A percentile compares a stretch with the other conserved stretches of the same genome.
These are phyloP conservation scores for Neoitamus cyanurus DNA, from an alignment of 2,888 invertebrate genomes.

Conservation along the genomic window DNA sequence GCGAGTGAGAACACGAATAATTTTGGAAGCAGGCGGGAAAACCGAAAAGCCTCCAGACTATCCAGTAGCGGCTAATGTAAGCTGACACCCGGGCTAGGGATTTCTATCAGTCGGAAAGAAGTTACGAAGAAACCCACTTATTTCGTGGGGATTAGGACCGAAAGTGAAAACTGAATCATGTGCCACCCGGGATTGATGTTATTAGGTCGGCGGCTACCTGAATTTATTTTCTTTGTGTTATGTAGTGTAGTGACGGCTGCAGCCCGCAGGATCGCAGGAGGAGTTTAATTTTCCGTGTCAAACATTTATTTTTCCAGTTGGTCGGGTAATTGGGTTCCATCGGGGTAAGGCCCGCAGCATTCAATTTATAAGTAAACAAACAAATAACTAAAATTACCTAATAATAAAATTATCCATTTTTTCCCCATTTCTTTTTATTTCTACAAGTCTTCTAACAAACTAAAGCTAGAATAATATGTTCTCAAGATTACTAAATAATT, in stretches of 20 bases:
- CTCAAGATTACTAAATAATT: no score
- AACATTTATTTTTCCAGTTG: neutral
- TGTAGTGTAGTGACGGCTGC: neutral
- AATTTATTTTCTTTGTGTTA: constrained; percentile 2
- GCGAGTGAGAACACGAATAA: constrained; percentile 49
- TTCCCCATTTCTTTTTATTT: no score
- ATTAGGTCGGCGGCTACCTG: constrained; percentile 21
- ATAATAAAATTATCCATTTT: no score
- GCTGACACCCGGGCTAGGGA: constrained; percentile 28
- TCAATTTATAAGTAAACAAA: no score
- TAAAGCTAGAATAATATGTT: no score
- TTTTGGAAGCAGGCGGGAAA: constrained; percentile 14
- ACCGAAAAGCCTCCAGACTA: neutral
- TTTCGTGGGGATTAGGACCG: constrained; percentile 19
- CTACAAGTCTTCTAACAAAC: no score
- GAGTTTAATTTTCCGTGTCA: constrained; percentile 8
- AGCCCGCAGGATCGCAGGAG: neutral
- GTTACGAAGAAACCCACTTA: constrained; percentile 17
- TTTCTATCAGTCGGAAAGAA: constrained; percentile 36
- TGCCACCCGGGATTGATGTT: constrained; percentile 34
- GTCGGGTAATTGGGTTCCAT: neutral
- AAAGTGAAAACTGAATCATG: constrained; percentile 41
- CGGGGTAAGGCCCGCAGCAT: no score
- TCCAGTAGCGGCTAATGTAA: constrained; percentile 44
- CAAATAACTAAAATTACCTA: no score